phyloP scores from a whole-genome alignment of 35 echinoderm and acorn worm species.

The Eucidaris tribuloides region DNA sequence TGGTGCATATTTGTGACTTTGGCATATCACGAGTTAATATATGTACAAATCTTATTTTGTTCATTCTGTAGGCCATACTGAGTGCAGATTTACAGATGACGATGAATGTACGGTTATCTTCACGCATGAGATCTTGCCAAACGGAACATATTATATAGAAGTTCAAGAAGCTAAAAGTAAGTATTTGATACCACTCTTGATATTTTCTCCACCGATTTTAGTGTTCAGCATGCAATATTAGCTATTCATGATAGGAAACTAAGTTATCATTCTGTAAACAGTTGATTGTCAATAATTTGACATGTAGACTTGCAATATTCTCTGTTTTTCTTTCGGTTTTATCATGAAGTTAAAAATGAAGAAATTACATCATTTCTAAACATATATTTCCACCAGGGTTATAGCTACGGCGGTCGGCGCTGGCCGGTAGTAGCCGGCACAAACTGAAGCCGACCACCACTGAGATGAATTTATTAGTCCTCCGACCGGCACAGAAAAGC shows the following conservation, averaged over 20 bases:
- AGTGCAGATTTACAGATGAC: constrained; percentile 77
- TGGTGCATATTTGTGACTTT: too few species aligned
- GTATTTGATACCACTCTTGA: not conserved
- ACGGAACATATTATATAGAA: constrained; percentile 78
- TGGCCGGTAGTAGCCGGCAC: too few species aligned
- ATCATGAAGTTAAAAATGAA: too few species aligned
- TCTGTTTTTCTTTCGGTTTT: too few species aligned
- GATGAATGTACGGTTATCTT: constrained; percentile 79
- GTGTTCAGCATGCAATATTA: not conserved
- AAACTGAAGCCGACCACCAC: too few species aligned
- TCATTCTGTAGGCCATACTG: constrained; percentile 41
- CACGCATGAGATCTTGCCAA: constrained; percentile 62
- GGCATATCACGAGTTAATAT: not conserved
- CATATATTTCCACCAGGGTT: too few species aligned
- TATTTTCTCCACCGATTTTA: not conserved
- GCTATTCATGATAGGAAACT: not conserved
- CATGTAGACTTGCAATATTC: not conserved
- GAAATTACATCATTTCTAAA: too few species aligned
- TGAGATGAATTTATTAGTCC: too few species aligned
- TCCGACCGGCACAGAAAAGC: too few species aligned
- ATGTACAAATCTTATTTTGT: not conserved
- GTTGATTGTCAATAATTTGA: not conserved
- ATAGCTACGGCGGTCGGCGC: too few species aligned
- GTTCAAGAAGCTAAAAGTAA: constrained; percentile 71
- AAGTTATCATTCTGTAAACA: not conserved